These are phyloP conservation scores for Mamestra configurata DNA, from an alignment of 1,140 invertebrate species.

Conservation along the genomic window DNA sequence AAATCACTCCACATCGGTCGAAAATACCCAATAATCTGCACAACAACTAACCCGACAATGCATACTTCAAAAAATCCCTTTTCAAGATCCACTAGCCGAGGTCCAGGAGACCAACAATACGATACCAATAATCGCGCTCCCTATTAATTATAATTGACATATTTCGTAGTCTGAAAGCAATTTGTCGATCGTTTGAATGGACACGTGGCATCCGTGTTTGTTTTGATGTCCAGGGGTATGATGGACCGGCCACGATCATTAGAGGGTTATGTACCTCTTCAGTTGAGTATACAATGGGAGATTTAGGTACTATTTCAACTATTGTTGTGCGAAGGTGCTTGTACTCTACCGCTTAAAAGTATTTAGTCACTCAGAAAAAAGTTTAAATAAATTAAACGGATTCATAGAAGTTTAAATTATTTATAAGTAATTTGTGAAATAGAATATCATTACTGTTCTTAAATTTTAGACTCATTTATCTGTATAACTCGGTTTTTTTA, in stretches of 20 bases:
- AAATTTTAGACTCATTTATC: no score
- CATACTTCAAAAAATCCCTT: constrained; percentile 57
- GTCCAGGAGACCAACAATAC: constrained; percentile 73
- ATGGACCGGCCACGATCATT: constrained; percentile 69
- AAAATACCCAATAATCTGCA: constrained; percentile 34
- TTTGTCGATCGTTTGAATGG: constrained; percentile 78
- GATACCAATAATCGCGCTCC: constrained; percentile 79
- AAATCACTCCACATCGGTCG: constrained; percentile 10
- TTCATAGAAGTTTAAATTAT: no score
- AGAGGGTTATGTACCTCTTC: constrained; percentile 65
- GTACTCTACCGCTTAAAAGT: no score
- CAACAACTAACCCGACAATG: constrained; percentile 22
- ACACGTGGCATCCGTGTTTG: constrained; percentile 79
- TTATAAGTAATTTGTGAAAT: no score
- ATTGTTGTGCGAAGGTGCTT: no score
- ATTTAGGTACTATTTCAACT: not conserved
- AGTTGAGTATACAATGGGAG: constrained; percentile 40
- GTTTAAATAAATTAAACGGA: no score
- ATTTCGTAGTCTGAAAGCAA: constrained; percentile 80
- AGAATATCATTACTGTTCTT: no score
- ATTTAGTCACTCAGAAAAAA: no score
- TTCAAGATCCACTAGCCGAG: constrained; percentile 63
- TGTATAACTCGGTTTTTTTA: no score
- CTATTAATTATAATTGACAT: constrained; percentile 87
- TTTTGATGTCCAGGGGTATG: constrained; percentile 82